Conservation (phyloP, 35 echinoderm and acorn worm genomes). For the Heliocidaris erythrogramma region DNA sequence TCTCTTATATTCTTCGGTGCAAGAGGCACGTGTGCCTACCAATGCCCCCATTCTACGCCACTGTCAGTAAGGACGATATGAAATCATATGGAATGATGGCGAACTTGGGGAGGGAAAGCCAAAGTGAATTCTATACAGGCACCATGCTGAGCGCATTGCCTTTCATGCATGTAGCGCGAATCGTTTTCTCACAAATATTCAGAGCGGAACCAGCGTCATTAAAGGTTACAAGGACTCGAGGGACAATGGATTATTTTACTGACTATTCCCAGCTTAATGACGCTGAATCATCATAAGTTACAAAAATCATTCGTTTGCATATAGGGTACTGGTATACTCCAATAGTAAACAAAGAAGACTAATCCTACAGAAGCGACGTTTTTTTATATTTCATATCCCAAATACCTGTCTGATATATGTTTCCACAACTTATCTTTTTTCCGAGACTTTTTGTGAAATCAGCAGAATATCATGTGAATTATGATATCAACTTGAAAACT, state of each 20-base stretch:
- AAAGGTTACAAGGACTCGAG: neutral
- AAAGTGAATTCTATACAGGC: constrained; percentile 10
- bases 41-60: neutral
- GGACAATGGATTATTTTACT: neutral
- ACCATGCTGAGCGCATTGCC: neutral
- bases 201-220: neutral
- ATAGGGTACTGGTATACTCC: neutral
- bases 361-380: too few species aligned
- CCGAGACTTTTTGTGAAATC: neutral
- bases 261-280: neutral
- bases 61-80: neutral
- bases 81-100: neutral
- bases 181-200: constrained; percentile 11
- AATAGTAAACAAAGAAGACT: neutral
- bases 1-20: neutral
- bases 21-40: neutral
- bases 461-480: neutral
- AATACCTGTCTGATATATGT: neutral
- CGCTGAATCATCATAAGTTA: neutral
- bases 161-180: neutral
- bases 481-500: neutral
- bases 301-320: neutral
- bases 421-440: neutral
- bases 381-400: neutral
- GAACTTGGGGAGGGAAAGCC: neutral